Evolutionary conservation across 2,113 vertebrate species (phyloP), one percentile per base, ranked within the genome.

Genomic region (Dicentrarchus labrax): DNA sequence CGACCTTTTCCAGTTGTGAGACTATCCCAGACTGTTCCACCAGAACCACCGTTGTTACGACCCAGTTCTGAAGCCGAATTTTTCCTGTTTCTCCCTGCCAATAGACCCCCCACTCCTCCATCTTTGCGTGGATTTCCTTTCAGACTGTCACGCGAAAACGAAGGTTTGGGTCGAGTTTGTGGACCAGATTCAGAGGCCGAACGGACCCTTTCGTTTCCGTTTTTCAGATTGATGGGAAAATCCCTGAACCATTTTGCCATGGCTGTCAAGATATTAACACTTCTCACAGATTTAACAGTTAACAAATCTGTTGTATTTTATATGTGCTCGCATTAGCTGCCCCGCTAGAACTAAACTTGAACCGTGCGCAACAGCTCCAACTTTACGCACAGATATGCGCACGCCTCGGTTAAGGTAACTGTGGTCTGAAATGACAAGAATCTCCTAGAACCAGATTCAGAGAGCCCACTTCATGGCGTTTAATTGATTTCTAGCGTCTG

Each of bases 211-310:
- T 98, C 98, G 0, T 95, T 97, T 9, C 95, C 97, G 22, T 96
- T 97, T 91, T 96, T 98, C 78, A 99, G 89, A 88, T 95, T 97
- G 83, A 96, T 96, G 1, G 97, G 97, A 30, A 98, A 97, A 92
- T 99, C 98, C 94, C 96, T 97, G 90, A 99, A 99, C 98, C 98
- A 99, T 88, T 96, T 97, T 77, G 97, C 98, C 98, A 99, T 99
- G 86, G 64, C 66, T 86, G 70, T 13, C 13, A 65, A 84, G n/a
- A 10, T 75, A 24, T 67, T 51, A 10, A 22, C 38, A 70, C 54
- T 68, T 53, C 11, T 70, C 45, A 47, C 59, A 4, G 24, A 30
- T 54, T 22, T 39, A 50, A 59, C 82, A 51, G 16, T 38, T 24
- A 50, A 45, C 10, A 56, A 65, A 62, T 21, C 5, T 21, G 2